A percentile compares a stretch with the other conserved stretches of the same genome.
Conservation (phyloP, 2,888 invertebrate genomes). For the Gryllus longicercus region DNA sequence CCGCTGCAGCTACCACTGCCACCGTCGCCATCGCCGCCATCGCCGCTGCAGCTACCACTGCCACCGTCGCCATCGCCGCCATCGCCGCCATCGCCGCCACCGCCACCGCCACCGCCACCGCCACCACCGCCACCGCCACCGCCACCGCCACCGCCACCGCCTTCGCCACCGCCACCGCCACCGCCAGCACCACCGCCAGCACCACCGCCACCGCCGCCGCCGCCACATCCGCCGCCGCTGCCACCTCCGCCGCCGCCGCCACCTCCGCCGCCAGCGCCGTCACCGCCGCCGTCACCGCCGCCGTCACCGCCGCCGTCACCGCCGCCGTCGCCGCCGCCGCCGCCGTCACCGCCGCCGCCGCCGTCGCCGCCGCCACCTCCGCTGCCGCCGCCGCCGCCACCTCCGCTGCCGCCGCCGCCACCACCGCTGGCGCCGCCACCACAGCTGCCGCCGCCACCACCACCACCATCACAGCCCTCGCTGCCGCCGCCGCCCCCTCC, state of each 20-base stretch:
- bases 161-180: background rate
- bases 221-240: no score
- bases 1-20: no score
- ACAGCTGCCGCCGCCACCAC: accelerated
- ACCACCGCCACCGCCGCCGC: background rate
- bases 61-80: no score
- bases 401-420: background rate
- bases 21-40: no score
- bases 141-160: background rate
- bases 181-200: background rate
- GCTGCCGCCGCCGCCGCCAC: background rate
- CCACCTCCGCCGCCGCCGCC: no score
- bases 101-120: background rate
- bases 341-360: background rate
- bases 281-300: no score
- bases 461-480: no score
- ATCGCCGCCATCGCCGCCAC: no score
- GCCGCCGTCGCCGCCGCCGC: background rate
- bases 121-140: background rate
- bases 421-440: background rate
- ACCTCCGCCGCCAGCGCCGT: no score
- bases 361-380: background rate
- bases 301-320: background rate
- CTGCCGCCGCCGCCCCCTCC: no score
- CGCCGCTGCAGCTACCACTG: no score